Evolutionary conservation across 2,888 invertebrate genomes (phyloP), one percentile per base, ranked within the genome.

Genomic region (Buathra laborator): DNA sequence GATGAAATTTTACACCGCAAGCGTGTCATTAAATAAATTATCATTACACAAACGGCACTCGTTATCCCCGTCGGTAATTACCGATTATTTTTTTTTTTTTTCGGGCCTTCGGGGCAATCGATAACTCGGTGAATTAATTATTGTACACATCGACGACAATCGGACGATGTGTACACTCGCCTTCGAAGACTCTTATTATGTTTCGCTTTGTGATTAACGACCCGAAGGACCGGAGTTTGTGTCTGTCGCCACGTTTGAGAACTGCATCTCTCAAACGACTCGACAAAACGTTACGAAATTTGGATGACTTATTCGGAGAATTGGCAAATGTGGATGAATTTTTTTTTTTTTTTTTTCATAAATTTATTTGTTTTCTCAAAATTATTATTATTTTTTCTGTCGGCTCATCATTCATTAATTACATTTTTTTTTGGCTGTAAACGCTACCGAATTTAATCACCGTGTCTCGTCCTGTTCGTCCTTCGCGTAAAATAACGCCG

Each of bases 21-120:
- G 32, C 43, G 62, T 81, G 48, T 84, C 19, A 84, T 84, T 72
- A 51, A 77, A 80, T 76, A 29, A 77, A 72, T 84, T 77, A 77
- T 68, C 10, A 64, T 6, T 48, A 44, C 32, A 37, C 62, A n/a
- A 62, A 12, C 68, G 51, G 12, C 53, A 19, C 37, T 83, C 44
- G 59, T 72, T 72, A 70, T 64, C 71, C 43, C 37, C 59, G 53
- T 12, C 51, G 19, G 53, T 64, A 46, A 79, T 75, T 70, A 71
- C 51, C 79, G 19, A 83, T 75, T 56, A 70, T n/a, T 16, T 2
- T 51, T 16, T 9, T 9, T 19, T 7, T 16, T 53, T 10, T 9
- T 19, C 16, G 53, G 19, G 37, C 6, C 37, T 19, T 19, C 53
- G 53, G 24, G 4, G 29, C 59, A 14, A 59, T 59, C 29, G 10